Evolutionary conservation across 2,888 invertebrate species (phyloP).

Genomic region (Lasiommata megera): DNA sequence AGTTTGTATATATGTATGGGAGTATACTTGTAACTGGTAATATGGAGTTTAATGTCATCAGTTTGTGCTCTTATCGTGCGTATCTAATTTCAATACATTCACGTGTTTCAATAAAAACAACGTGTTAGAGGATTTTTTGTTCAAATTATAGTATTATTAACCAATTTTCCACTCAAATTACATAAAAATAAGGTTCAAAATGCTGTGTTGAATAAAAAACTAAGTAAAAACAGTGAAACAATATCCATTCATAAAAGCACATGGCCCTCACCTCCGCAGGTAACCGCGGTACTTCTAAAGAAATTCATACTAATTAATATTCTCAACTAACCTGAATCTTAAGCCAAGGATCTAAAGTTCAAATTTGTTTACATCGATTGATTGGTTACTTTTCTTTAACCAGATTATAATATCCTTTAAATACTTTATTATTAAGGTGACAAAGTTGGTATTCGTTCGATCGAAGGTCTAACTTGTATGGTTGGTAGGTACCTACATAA

Average conservation of each 20-base stretch:
- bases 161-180: background rate
- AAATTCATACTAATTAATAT: conserved; percentile 25
- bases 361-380: background rate
- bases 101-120: conserved; percentile 11
- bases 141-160: background rate
- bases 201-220: background rate
- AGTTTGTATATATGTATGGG: too few relatives aligned
- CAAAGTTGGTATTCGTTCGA: conserved; percentile 1
- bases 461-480: background rate
- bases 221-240: conserved; percentile 35
- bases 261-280: conserved; percentile 47
- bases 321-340: background rate
- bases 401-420: background rate
- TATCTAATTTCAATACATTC: conserved; percentile 1
- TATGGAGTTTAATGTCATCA: too few relatives aligned
- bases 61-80: background rate
- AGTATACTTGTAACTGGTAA: too few relatives aligned
- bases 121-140: background rate
- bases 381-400: background rate
- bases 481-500: background rate
- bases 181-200: background rate
- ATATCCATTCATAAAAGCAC: conserved; percentile 39
- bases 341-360: background rate
- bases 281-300: conserved; percentile 39
- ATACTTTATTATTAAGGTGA: background rate